Base-by-base conservation (phyloP, 92 coral and sea anemone species). In the Porites cylindrica region DNA sequence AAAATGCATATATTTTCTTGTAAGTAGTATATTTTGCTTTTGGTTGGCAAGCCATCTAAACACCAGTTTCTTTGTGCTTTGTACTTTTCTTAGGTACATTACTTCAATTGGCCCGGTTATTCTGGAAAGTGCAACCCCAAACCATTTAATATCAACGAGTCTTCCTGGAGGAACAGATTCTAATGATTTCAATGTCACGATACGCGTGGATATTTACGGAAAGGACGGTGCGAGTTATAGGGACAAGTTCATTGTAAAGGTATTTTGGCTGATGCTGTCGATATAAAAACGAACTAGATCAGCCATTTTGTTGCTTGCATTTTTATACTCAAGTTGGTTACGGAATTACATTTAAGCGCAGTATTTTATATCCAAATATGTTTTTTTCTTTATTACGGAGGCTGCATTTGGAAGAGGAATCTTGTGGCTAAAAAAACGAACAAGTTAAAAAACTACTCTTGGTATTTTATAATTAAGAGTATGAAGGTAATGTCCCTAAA, bases 111-210 rank as follows among this genome's bases (percentile, higher is more conserved):
- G 65, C 24, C 17, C 10, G 10, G 82, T 78, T 11, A 78, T 47
- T 23, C 38, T 52, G 19, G 7, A 51, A 47, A 51, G 82, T 38
- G 71, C n/a, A 18, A 3, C 11, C 0, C 58, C 10, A 4, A 19
- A 3, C 9, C 43, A 51, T n/a, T 63, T n/a, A 7, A 38, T 43
- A 19, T 38, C 82, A 63, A 21, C 72, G 16, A 10, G 4, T 2
- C 82, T 78, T 64, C 82, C 82, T 10, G 38, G 50, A 78, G 82
- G 82, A 43, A 43, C 12, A 9, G 24, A 62, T 13, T n/a, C 72
- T 23, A 18, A 64, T 17, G 71, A 63, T 50, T 78, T 10, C 19
- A 78, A 78, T 63, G 52, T 78, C 19, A 47, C 72, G 1, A 8
- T 78, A 10, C 43, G 5, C 50, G 71, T 78, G 10, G 62, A 38